These are phyloP conservation scores for Dendrocopos noguchii DNA, from an alignment of 2,113 vertebrate genomes.

Conservation along the genomic window DNA sequence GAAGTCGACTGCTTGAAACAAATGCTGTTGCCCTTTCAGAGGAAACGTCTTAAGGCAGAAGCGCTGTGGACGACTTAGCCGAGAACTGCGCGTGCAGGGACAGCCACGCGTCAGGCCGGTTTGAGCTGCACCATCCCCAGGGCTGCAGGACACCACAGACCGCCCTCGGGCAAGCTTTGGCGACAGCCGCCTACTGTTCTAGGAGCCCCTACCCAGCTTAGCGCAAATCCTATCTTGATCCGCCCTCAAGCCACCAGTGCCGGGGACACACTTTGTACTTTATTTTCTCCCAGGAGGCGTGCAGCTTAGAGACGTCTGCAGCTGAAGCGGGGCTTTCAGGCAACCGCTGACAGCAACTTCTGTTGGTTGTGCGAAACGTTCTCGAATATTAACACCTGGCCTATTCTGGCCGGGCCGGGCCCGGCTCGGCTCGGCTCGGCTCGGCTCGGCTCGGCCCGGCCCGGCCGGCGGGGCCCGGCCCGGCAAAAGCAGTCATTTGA, in stretches of 20 bases:
- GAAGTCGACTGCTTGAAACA: too few relatives aligned
- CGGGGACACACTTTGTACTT: background rate
- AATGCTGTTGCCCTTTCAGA: too few relatives aligned
- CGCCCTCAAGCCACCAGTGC: background rate
- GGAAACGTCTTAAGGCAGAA: background rate
- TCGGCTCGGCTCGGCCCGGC: too few relatives aligned
- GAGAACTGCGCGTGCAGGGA: background rate
- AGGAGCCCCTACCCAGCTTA: background rate
- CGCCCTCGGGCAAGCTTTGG: background rate
- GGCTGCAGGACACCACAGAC: background rate
- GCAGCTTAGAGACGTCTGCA: background rate
- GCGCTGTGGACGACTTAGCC: background rate
- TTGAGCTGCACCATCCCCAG: background rate
- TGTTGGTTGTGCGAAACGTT: background rate
- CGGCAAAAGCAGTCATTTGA: background rate
- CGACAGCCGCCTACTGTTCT: background rate
- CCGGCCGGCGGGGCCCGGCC: too few relatives aligned
- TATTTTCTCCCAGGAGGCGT: background rate
- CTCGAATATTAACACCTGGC: background rate
- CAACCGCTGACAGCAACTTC: background rate
- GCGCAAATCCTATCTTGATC: background rate
- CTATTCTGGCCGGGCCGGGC: too few relatives aligned
- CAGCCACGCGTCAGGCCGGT: background rate
- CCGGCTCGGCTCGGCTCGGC: too few relatives aligned
- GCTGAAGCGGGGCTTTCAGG: background rate